Evolutionary conservation across 2,888 invertebrate species (phyloP), one percentile per base, ranked within the genome.

Genomic region (Spialia ferax): DNA sequence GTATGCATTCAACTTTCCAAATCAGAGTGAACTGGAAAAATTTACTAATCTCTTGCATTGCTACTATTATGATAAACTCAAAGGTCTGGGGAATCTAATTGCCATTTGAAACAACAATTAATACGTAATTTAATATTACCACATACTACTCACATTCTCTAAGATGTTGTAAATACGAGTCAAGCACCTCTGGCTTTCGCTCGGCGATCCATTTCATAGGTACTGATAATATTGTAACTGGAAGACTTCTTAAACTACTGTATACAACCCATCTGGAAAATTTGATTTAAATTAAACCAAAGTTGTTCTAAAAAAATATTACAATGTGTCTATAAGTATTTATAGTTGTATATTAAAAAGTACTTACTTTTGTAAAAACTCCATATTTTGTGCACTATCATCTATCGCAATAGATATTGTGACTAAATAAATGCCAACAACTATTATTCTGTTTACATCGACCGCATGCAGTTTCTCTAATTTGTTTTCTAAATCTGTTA

Each of bases 101-200:
- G n/a, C n/a, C n/a, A n/a, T n/a, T n/a, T n/a, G n/a, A n/a, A n/a
- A n/a, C n/a, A n/a, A n/a, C n/a, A n/a, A n/a, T n/a, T n/a, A n/a
- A n/a, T n/a, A n/a, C n/a, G n/a, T n/a, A n/a, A n/a, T n/a, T n/a
- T n/a, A n/a, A n/a, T n/a, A n/a, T n/a, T n/a, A n/a, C n/a, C n/a
- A n/a, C n/a, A n/a, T n/a, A n/a, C n/a, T 29, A 87, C 93, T 85
- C 84, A 95, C 95, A 95, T 82, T 95, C 96, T 95, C 96, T 96
- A 11, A 97, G 87, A 69, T 96, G 95, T 63, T 94, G 93, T 71
- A 97, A 84, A 69, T 96, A 94, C 29, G 95, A 86, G 68, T 96
- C 95, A 45, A 96, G 95, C 50, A 94, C 75, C 15, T 89, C 88
- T 0, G 88, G 84, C 35, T 86, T 88, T 72, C 90, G 83, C 26